Conservation (phyloP, 2,797 vertebrate genomes). For the Aldrovandia affinis region DNA sequence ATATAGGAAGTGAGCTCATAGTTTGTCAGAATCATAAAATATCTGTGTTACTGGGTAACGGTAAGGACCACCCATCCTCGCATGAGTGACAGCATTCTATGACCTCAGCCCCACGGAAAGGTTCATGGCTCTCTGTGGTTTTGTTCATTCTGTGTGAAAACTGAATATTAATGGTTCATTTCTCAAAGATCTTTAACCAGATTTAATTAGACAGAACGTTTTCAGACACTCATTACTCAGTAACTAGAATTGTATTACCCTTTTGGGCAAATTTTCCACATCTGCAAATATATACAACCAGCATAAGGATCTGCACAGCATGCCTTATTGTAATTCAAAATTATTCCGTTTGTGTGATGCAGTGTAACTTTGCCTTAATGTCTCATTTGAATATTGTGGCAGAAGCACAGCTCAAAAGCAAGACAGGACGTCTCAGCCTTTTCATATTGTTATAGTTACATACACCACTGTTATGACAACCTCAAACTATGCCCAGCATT, state of each 20-base stretch:
- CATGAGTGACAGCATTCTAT: background rate
- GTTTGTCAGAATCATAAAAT: too few relatives aligned
- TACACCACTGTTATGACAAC: background rate
- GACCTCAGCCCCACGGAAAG: background rate
- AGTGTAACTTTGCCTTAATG: background rate
- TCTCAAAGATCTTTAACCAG: background rate
- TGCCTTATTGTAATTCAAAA: background rate
- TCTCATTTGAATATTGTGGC: background rate
- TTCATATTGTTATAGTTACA: background rate
- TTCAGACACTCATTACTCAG: background rate
- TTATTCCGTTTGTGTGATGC: background rate
- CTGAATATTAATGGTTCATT: background rate
- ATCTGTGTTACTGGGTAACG: too few relatives aligned
- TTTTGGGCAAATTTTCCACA: background rate
- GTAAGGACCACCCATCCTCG: background rate
- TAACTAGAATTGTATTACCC: background rate
- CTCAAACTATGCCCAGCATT: background rate
- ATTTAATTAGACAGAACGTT: background rate
- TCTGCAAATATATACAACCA: background rate
- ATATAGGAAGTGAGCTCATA: too few relatives aligned
- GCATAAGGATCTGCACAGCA: background rate
- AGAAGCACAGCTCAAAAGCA: background rate
- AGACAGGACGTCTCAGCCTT: background rate
- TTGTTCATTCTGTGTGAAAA: background rate
- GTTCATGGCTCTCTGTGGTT: too few relatives aligned